Percentiles rank a stretch among this genome's conserved stretches.
phyloP scores from a whole-genome alignment of 2,113 vertebrate species.

The Myanophis thanlyinensis region DNA sequence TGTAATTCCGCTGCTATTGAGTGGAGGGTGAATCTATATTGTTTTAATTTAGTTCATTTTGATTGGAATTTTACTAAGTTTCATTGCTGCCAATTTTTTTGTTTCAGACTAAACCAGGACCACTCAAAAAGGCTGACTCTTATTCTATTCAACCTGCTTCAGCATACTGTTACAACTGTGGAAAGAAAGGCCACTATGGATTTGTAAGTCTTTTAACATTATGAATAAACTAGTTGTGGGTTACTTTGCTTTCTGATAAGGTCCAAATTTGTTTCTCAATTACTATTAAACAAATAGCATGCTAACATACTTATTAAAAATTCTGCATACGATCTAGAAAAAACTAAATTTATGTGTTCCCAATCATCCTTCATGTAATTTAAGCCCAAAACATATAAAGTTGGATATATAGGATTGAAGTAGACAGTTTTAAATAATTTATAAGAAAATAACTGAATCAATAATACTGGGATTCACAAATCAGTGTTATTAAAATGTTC shows the following conservation, averaged over 20 bases:
- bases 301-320: background rate
- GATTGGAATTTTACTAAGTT: conserved; percentile 1
- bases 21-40: background rate
- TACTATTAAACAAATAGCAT: background rate
- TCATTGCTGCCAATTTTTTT: conserved; percentile 34
- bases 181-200: conserved; percentile 72
- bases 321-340: background rate
- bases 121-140: conserved; percentile 55
- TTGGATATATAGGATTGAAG: background rate
- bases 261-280: background rate
- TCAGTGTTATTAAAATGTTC: background rate
- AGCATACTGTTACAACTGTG: conserved; percentile 78
- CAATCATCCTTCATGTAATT: background rate
- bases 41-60: conserved; percentile 36
- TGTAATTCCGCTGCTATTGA: background rate
- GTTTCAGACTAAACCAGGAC: conserved; percentile 73
- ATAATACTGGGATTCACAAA: background rate
- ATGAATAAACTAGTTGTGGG: background rate
- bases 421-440: background rate
- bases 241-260: background rate
- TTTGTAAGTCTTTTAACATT: conserved; percentile 67
- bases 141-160: conserved; percentile 27
- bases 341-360: background rate
- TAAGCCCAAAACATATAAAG: background rate
- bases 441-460: background rate